These are phyloP conservation scores for Bombus cullumanus DNA, from an alignment of 1,140 invertebrate genomes.

Conservation along the genomic window DNA sequence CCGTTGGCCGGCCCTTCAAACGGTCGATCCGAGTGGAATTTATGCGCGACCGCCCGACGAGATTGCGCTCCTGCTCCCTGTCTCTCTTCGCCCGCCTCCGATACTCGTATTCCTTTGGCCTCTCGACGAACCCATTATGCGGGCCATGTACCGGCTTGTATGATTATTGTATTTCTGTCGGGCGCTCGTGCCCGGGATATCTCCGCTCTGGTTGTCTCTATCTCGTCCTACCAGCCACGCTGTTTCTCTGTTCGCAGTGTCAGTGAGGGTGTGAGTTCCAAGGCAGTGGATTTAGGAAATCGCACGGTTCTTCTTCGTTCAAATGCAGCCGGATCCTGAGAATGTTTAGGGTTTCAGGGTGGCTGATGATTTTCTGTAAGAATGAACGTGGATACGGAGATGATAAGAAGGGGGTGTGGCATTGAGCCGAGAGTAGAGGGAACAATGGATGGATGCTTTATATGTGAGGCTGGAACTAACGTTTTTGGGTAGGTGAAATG, in stretches of 20 bases:
- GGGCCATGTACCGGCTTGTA: constrained; percentile 35
- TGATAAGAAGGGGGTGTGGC: neutral
- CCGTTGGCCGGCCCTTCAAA: constrained; percentile 27
- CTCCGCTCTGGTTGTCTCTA: constrained; percentile 5
- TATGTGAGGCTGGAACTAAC: too few species aligned
- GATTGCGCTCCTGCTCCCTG: constrained; percentile 22
- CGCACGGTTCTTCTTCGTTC: neutral
- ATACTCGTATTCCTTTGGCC: constrained; percentile 48
- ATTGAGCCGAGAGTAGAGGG: neutral
- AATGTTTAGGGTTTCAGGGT: neutral
- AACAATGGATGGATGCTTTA: neutral
- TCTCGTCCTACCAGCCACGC: neutral
- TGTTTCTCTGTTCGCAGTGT: neutral
- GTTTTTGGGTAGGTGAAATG: too few species aligned
- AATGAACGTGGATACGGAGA: neutral
- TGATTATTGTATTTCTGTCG: constrained; percentile 53
- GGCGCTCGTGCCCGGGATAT: constrained; percentile 8
- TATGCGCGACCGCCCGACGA: constrained; percentile 48
- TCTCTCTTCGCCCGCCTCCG: neutral
- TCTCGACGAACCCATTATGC: constrained; percentile 34
- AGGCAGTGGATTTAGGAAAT: neutral
- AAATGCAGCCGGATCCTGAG: neutral
- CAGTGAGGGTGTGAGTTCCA: neutral
- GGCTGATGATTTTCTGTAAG: neutral
- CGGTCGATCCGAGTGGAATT: constrained; percentile 49